These are phyloP conservation scores for Prunella fulvescens DNA, from an alignment of 2,113 vertebrate species.

Conservation along the genomic window DNA sequence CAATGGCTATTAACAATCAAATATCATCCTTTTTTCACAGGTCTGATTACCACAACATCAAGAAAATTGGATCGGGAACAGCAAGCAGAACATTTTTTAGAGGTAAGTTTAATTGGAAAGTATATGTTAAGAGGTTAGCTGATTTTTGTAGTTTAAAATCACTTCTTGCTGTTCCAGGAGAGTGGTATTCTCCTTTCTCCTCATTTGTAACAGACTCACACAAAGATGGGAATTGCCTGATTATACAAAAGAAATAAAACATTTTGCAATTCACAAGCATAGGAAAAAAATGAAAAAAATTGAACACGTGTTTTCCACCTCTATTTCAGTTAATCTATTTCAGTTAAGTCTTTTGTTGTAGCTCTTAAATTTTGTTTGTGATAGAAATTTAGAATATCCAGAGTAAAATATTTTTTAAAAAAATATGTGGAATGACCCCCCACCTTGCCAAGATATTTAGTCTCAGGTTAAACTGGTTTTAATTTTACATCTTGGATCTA, in stretches of 20 bases:
- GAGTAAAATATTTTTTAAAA: background rate
- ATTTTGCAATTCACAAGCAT: background rate
- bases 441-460: background rate
- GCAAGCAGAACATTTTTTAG: constrained; percentile 92
- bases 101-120: constrained; percentile 75
- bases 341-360: background rate
- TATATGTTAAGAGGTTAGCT: background rate
- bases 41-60: constrained; percentile 92
- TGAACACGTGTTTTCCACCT: background rate
- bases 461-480: background rate
- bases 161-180: background rate
- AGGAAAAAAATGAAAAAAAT: background rate
- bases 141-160: background rate
- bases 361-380: background rate
- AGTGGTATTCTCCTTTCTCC: background rate
- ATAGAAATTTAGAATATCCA: background rate
- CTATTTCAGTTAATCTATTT: background rate
- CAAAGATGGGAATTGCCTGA: background rate
- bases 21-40: constrained; percentile 72
- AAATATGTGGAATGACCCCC: background rate
- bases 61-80: constrained; percentile 94
- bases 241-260: background rate
- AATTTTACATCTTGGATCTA: background rate
- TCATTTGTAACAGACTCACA: background rate
- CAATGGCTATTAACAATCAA: constrained; percentile 49